These are phyloP conservation scores for Pantala flavescens DNA, from an alignment of 1,140 invertebrate species.

Conservation along the genomic window DNA sequence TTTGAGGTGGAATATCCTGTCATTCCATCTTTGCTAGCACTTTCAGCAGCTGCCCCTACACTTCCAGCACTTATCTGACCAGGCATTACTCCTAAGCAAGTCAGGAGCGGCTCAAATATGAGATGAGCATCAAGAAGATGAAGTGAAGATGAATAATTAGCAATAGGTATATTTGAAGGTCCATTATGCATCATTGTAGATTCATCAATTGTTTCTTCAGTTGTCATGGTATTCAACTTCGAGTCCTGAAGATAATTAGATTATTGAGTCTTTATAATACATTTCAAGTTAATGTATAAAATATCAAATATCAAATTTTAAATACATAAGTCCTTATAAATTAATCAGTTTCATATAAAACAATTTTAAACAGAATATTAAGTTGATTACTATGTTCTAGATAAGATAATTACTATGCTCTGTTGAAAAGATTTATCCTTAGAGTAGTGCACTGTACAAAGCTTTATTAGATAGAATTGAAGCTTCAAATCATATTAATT, in stretches of 20 bases:
- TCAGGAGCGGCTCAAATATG: conserved; percentile 81
- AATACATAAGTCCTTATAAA: conserved; percentile 14
- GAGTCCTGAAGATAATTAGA: conserved; percentile 39
- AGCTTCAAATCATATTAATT: too few relatives aligned
- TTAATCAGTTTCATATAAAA: too few relatives aligned
- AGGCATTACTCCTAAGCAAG: conserved; percentile 74
- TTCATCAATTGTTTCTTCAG: conserved; percentile 27
- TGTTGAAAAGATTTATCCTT: too few relatives aligned
- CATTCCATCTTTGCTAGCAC: background rate
- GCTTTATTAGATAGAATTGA: too few relatives aligned
- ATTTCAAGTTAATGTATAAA: background rate
- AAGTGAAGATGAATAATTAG: conserved; percentile 40
- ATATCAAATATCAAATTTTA: conserved; percentile 13
- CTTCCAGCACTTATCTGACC: conserved; percentile 52
- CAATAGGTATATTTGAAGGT: background rate
- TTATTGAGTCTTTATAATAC: too few relatives aligned
- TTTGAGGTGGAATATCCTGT: conserved; percentile 30
- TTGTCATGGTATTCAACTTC: conserved; percentile 43
- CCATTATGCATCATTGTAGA: conserved; percentile 28
- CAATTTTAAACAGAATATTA: too few relatives aligned
- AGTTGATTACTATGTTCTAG: too few relatives aligned
- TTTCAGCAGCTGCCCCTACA: background rate
- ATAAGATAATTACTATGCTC: too few relatives aligned
- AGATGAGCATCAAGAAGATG: conserved; percentile 79
- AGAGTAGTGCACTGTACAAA: too few relatives aligned